These are phyloP conservation scores for Lepetodrilus schrolli DNA, from an alignment of 2,888 invertebrate species.

Conservation along the genomic window DNA sequence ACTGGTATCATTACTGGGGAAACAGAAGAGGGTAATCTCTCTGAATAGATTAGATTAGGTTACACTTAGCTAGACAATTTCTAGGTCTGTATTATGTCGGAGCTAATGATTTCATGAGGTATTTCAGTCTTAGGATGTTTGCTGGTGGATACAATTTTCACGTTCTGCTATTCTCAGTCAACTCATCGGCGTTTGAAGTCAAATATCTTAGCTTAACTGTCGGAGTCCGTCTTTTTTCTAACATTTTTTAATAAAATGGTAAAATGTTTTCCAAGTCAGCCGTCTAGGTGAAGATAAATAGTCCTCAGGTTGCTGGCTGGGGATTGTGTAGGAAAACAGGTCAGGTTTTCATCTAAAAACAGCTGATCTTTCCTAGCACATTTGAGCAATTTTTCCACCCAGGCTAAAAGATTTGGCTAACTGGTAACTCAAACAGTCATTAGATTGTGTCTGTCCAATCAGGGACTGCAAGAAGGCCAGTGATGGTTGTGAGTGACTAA, in stretches of 20 bases:
- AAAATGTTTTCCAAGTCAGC: conserved; percentile 20
- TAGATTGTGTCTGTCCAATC: no score
- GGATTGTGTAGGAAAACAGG: neutral
- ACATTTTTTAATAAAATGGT: conserved; percentile 1
- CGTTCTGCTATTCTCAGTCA: neutral
- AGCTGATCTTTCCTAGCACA: neutral
- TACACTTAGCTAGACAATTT: no score
- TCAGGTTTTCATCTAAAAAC: neutral
- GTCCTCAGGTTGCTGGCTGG: neutral
- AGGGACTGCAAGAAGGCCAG: no score
- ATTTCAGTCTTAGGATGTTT: neutral
- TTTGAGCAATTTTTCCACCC: neutral
- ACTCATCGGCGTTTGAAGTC: conserved; percentile 1
- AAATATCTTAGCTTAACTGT: neutral
- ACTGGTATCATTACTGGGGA: no score
- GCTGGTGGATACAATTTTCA: neutral
- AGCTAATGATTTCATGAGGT: neutral
- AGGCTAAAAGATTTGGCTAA: neutral
- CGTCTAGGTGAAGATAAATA: neutral
- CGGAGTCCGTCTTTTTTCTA: conserved; percentile 8
- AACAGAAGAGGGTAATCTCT: no score
- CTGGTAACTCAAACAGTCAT: conserved; percentile 11
- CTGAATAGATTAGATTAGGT: no score
- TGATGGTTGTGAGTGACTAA: no score
- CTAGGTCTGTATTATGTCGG: no score